phyloP scores from a whole-genome alignment of 2,797 vertebrate genomes.

The Ptychobarbus kaznakovi region DNA sequence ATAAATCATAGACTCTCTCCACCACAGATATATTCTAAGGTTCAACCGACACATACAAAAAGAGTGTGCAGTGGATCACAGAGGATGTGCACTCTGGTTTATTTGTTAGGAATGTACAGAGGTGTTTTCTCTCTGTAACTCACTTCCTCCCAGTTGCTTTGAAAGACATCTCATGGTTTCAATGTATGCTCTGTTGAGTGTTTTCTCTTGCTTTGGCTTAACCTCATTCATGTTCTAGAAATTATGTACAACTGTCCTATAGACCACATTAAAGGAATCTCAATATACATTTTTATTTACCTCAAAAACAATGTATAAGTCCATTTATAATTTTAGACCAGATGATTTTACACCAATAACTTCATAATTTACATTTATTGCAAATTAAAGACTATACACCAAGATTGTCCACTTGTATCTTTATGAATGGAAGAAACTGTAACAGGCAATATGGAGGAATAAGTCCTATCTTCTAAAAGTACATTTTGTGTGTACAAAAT shows the following conservation, averaged over 20 bases:
- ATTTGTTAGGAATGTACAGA: constrained; percentile 64
- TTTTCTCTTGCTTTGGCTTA: background rate
- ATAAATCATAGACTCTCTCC: background rate
- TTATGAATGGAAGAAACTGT: too few relatives aligned
- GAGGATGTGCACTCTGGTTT: constrained; percentile 62
- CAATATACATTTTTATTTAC: background rate
- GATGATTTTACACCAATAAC: background rate
- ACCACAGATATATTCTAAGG: constrained; percentile 46
- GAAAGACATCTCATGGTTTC: constrained; percentile 67
- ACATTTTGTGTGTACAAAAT: too few relatives aligned
- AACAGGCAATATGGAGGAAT: too few relatives aligned
- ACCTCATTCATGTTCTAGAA: constrained; percentile 25
- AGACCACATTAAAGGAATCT: background rate
- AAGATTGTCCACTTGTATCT: too few relatives aligned
- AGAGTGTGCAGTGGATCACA: constrained; percentile 51
- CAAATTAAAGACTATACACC: background rate
- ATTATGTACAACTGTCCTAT: background rate
- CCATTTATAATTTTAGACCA: background rate
- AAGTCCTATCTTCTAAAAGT: too few relatives aligned
- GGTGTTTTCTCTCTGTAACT: constrained; percentile 67
- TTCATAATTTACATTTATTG: background rate
- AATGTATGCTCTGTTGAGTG: constrained; percentile 56
- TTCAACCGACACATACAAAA: constrained; percentile 30
- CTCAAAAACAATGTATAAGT: background rate
- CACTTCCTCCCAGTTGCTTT: constrained; percentile 67